Conservation (phyloP, 37 sponge, comb jelly and placozoan species). For the Corticium candelabrum region DNA sequence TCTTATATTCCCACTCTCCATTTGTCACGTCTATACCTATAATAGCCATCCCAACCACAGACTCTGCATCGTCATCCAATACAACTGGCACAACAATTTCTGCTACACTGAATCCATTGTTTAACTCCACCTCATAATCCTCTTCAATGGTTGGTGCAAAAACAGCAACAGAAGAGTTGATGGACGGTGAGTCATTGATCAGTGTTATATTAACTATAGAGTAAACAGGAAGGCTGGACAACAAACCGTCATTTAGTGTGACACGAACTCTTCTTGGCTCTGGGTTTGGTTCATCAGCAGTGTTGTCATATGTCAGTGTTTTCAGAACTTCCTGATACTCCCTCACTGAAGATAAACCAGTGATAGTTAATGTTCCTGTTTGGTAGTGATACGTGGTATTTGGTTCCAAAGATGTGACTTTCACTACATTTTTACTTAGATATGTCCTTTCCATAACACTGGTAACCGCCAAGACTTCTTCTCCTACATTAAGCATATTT, state of each 20-base stretch:
- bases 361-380: constrained; percentile 33
- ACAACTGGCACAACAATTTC: constrained; percentile 31
- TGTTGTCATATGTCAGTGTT: constrained; percentile 61
- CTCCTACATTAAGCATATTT: constrained; percentile 29
- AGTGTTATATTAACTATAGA: constrained; percentile 39
- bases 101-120: constrained; percentile 30
- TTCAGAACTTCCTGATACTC: constrained; percentile 53
- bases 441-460: constrained; percentile 14
- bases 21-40: constrained; percentile 24
- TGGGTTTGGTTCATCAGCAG: constrained; percentile 72
- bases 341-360: constrained; percentile 41
- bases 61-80: constrained; percentile 49
- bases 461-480: constrained; percentile 40
- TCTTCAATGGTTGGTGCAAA: constrained; percentile 43
- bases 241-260: constrained; percentile 45
- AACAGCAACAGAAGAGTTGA: constrained; percentile 19
- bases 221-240: constrained; percentile 29
- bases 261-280: constrained; percentile 29
- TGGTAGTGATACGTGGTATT: constrained; percentile 5
- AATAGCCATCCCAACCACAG: constrained; percentile 50
- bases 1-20: constrained; percentile 44
- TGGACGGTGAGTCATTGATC: constrained; percentile 81
- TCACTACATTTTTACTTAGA: constrained; percentile 10
- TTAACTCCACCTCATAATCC: constrained; percentile 26
- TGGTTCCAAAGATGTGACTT: constrained; percentile 3